These are phyloP conservation scores for Rhorus exstirpatorius DNA, from an alignment of 2,888 invertebrate species.

Conservation along the genomic window DNA sequence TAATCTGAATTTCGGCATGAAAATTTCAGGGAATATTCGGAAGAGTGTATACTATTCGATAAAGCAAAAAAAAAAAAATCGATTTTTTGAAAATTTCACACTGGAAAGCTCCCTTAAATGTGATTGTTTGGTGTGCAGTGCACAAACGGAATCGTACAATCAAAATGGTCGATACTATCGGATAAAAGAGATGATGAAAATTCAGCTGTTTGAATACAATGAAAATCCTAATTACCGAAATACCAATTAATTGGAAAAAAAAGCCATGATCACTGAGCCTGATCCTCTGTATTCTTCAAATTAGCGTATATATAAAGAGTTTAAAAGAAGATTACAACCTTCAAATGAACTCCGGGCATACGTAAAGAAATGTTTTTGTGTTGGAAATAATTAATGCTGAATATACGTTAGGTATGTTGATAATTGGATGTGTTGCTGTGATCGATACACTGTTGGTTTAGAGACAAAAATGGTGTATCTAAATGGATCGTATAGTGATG, in stretches of 20 bases:
- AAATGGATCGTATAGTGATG: slow-evolving; percentile 72
- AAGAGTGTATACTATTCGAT: no score
- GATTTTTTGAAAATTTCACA: no score
- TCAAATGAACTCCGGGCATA: slow-evolving; percentile 23
- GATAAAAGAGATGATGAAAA: slow-evolving; percentile 28
- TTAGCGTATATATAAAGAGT: slow-evolving; percentile 25
- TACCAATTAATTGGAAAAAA: neutral
- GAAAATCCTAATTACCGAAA: neutral
- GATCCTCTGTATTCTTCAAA: slow-evolving; percentile 1
- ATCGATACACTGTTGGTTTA: slow-evolving; percentile 78
- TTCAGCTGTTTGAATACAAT: neutral
- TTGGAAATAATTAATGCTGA: slow-evolving; percentile 73
- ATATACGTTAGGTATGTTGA: slow-evolving; percentile 67
- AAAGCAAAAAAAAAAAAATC: no score
- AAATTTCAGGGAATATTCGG: no score
- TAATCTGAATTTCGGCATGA: no score
- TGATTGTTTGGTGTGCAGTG: slow-evolving; percentile 78
- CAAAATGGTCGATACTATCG: slow-evolving; percentile 78
- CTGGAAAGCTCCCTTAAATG: no score
- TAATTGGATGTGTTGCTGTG: slow-evolving; percentile 78
- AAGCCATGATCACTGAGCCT: neutral
- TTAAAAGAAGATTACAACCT: neutral
- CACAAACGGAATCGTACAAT: slow-evolving; percentile 82
- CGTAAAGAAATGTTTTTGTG: slow-evolving; percentile 76
- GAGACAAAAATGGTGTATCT: slow-evolving; percentile 55